Evolutionary conservation across 2,113 vertebrate genomes (phyloP), one percentile per base, ranked within the genome.

Genomic region (Theristicus caerulescens): DNA sequence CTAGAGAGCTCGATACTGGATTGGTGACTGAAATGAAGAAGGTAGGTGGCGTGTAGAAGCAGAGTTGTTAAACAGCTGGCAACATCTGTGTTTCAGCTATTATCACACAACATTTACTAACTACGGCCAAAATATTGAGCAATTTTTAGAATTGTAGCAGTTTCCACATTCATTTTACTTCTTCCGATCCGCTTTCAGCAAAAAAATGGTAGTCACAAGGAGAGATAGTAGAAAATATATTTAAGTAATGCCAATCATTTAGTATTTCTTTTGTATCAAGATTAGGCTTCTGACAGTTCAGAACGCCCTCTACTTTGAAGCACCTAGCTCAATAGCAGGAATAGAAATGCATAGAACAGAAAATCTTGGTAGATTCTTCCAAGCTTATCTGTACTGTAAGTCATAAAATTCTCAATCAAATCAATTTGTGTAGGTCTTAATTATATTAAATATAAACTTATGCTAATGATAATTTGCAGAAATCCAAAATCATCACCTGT

Each of bases 61-160:
- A 1, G 83, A 76, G 61, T 1, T 85, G 82, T 64, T 78, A 73
- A 91, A 73, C 80, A 96, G 90, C 94, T 95, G 96, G 88, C 91
- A 89, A 95, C 97, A 97, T 94, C 95, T 97, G 96, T 77, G 71
- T 62, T 88, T 79, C 73, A 47, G 84, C 73, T 90, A 58, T 51
- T 69, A 88, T 29, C 61, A n/a, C 67, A 92, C 40, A 70, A 9
- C 34, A 22, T 62, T 69, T 79, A 85, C 58, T 58, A 80, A 82
- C 78, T 25, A 32, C 4, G 8, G 74, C 29, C 86, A 90, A 96
- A 97, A 96, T 44, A 91, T 9, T 80, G 88, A 95, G 88, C 65
- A 92, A 64, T 54, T 88, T 90, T 71, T 82, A 93, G 88, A 59
- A 27, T n/a, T 27, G n/a, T 3, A 85, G 83, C 40, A 55, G 69